A percentile compares a stretch with the other conserved stretches of the same genome.
Conservation (phyloP, 1,140 invertebrate species). For the Ephestia elutella region DNA sequence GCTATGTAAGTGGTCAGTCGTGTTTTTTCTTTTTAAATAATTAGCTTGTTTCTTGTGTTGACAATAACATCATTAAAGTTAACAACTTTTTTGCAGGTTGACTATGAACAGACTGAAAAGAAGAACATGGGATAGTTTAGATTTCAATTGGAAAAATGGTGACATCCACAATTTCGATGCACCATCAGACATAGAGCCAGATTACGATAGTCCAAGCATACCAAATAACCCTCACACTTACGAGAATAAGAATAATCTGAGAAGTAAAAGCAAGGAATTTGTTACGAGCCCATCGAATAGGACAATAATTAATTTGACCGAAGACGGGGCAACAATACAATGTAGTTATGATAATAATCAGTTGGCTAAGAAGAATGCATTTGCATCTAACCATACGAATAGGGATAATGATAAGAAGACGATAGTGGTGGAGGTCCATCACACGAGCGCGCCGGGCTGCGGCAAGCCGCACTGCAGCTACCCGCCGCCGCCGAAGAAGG, state of each 20-base stretch:
- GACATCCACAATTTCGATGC: slow-evolving; percentile 65
- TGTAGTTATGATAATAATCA: slow-evolving; percentile 74
- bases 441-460: slow-evolving; percentile 43
- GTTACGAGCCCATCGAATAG: slow-evolving; percentile 73
- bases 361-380: slow-evolving; percentile 45
- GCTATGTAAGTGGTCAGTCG: too few relatives aligned
- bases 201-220: slow-evolving; percentile 69
- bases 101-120: slow-evolving; percentile 62
- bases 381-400: slow-evolving; percentile 39
- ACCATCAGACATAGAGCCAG: slow-evolving; percentile 67
- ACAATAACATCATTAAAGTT: too few relatives aligned
- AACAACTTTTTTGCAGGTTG: slow-evolving; percentile 45
- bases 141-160: slow-evolving; percentile 62
- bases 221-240: slow-evolving; percentile 71
- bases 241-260: slow-evolving; percentile 55
- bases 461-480: slow-evolving; percentile 46
- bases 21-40: too few relatives aligned
- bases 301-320: slow-evolving; percentile 80
- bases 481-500: slow-evolving; percentile 42
- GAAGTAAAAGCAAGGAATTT: slow-evolving; percentile 46
- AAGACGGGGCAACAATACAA: slow-evolving; percentile 79
- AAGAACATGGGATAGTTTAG: slow-evolving; percentile 64
- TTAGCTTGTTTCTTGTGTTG: too few relatives aligned
- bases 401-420: slow-evolving; percentile 75
- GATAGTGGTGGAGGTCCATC: slow-evolving; percentile 78